Percentiles rank a stretch among this genome's conserved stretches.
These are phyloP conservation scores for Drosophila rhopaloa DNA, from an alignment of 1,140 invertebrate species.

Conservation along the genomic window DNA sequence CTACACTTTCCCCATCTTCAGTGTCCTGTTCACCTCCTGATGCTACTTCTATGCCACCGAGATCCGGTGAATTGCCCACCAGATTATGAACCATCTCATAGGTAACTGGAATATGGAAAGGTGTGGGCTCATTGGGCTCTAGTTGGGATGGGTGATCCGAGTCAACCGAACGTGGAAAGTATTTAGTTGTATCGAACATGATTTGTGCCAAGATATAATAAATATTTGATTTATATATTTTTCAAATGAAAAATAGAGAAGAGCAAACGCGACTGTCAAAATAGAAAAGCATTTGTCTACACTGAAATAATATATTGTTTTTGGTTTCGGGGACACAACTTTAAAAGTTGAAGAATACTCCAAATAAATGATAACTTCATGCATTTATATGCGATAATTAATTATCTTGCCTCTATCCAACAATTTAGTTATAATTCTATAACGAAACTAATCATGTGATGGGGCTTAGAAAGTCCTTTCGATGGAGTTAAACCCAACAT, in stretches of 20 bases:
- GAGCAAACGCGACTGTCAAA: not conserved
- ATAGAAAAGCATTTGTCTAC: no score
- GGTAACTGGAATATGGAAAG: not conserved
- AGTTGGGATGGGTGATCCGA: conserved; percentile 4
- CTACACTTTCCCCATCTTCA: not conserved
- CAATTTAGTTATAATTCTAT: conserved; percentile 47
- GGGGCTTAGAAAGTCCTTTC: conserved; percentile 17
- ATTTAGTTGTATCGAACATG: conserved; percentile 24
- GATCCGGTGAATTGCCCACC: not conserved
- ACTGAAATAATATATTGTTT: no score
- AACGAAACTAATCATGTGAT: conserved; percentile 31
- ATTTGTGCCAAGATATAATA: not conserved
- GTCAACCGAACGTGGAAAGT: conserved; percentile 26
- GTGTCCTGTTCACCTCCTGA: not conserved
- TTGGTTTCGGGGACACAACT: no score
- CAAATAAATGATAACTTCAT: no score
- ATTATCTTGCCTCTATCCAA: conserved; percentile 14
- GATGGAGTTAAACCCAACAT: not conserved
- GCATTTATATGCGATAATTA: not conserved
- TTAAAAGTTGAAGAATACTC: no score
- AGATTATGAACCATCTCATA: conserved; percentile 18
- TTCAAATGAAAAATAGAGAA: not conserved
- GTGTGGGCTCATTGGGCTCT: not conserved
- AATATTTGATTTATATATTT: no score
- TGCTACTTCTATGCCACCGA: not conserved